Percentiles rank a stretch among this genome's conserved stretches.
These are phyloP conservation scores for Acyrthosiphon pisum DNA, from an alignment of 1,140 invertebrate genomes.

Conservation along the genomic window DNA sequence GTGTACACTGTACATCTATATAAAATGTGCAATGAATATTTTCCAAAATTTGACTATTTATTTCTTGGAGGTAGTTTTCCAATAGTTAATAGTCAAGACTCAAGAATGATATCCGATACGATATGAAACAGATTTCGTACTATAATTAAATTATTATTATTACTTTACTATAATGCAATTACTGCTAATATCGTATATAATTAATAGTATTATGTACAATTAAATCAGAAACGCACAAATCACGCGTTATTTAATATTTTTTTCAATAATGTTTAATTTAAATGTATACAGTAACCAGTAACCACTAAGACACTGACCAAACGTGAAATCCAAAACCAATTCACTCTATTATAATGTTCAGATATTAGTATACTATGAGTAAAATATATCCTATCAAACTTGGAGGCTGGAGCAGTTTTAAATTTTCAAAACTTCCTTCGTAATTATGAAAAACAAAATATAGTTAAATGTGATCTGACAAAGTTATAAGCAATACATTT, in stretches of 20 bases:
- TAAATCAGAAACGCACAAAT: neutral
- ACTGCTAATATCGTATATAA: neutral
- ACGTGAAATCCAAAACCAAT: neutral
- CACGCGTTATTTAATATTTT: neutral
- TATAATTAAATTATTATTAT: neutral
- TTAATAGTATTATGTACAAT: neutral
- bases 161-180: neutral
- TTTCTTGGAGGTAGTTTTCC: neutral
- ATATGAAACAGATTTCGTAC: neutral
- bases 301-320: neutral
- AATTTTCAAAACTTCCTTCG: neutral
- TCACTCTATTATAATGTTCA: neutral
- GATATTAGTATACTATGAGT: neutral
- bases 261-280: neutral
- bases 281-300: too few relatives aligned
- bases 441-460: neutral
- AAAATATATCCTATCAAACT: neutral
- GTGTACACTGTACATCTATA: neutral
- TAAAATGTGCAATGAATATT: neutral
- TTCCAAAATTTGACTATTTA: neutral
- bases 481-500: neutral
- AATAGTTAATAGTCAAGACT: neutral
- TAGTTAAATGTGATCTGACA: neutral
- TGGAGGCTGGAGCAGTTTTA: too few relatives aligned
- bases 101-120: neutral